phyloP scores from a whole-genome alignment of 1,140 invertebrate species.

The Bombus vancouverensis region DNA sequence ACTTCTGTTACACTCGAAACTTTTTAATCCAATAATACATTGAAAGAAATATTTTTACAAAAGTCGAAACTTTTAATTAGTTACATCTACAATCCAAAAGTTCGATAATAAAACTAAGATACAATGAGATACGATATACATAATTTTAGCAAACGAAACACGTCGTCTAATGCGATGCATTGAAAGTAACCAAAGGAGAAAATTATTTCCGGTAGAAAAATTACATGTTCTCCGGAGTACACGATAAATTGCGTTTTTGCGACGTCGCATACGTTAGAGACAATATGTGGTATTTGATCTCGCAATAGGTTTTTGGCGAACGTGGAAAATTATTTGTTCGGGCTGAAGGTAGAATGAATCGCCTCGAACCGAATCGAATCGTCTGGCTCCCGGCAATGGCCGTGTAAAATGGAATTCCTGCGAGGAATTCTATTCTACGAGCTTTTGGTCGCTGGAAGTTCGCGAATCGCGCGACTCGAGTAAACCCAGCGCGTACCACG shows the following conservation, averaged over 20 bases:
- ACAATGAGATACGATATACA: not conserved
- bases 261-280: not conserved
- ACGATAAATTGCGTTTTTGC: slow-evolving; percentile 14
- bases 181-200: not conserved
- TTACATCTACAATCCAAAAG: not conserved
- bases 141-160: not conserved
- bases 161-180: not conserved
- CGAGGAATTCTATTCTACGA: slow-evolving; percentile 41
- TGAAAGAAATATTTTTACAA: not conserved
- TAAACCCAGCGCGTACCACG: not conserved
- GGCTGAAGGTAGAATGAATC: slow-evolving; percentile 21
- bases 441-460: slow-evolving; percentile 8
- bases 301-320: slow-evolving; percentile 15
- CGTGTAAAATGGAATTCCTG: slow-evolving; percentile 47
- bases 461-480: slow-evolving; percentile 3
- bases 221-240: not conserved
- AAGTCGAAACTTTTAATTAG: not conserved
- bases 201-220: not conserved
- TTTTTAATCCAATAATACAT: not conserved
- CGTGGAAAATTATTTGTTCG: slow-evolving; percentile 39
- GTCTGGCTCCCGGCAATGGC: slow-evolving; percentile 24
- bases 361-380: slow-evolving; percentile 41
- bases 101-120: not conserved
- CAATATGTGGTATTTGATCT: slow-evolving; percentile 32
- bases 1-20: not conserved